A percentile compares a stretch with the other conserved stretches of the same genome.
Evolutionary conservation across 2,113 vertebrate species (phyloP).

Genomic region (Nothobranchius kuhntae): DNA sequence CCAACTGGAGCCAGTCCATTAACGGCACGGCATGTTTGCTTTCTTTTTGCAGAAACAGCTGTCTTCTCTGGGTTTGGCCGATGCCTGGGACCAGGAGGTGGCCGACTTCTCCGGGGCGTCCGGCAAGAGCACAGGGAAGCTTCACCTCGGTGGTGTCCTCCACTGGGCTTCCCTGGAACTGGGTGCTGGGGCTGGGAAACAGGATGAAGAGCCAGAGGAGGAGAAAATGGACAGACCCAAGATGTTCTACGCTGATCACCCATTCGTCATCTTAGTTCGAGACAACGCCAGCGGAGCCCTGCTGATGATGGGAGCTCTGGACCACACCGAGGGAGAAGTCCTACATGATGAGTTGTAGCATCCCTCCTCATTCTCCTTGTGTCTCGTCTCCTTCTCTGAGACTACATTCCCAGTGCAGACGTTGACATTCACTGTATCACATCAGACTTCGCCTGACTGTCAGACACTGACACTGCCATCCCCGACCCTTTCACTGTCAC

Average conservation of each 20-base stretch:
- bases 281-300: slow-evolving; percentile 62
- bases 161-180: slow-evolving; percentile 74
- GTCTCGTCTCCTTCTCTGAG: neutral
- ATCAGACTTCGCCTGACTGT: slow-evolving; percentile 52
- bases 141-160: slow-evolving; percentile 61
- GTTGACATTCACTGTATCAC: slow-evolving; percentile 58
- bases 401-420: slow-evolving; percentile 34
- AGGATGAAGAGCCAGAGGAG: slow-evolving; percentile 29
- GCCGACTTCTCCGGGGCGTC: slow-evolving; percentile 66
- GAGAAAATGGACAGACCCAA: slow-evolving; percentile 58
- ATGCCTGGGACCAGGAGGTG: slow-evolving; percentile 61
- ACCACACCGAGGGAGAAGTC: slow-evolving; percentile 57
- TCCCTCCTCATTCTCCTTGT: neutral
- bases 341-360: slow-evolving; percentile 72
- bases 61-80: slow-evolving; percentile 61
- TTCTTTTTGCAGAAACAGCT: slow-evolving; percentile 58
- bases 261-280: slow-evolving; percentile 67
- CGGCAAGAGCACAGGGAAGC: slow-evolving; percentile 35
- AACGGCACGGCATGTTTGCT: slow-evolving; percentile 4
- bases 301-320: slow-evolving; percentile 72
- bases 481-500: slow-evolving; percentile 31
- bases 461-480: slow-evolving; percentile 48
- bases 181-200: slow-evolving; percentile 35
- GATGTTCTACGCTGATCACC: slow-evolving; percentile 70
- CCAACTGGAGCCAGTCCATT: neutral